Percentiles rank a stretch among this genome's conserved stretches.
Evolutionary conservation across 2,113 vertebrate species (phyloP).

Genomic region (Urocitellus parryii): DNA sequence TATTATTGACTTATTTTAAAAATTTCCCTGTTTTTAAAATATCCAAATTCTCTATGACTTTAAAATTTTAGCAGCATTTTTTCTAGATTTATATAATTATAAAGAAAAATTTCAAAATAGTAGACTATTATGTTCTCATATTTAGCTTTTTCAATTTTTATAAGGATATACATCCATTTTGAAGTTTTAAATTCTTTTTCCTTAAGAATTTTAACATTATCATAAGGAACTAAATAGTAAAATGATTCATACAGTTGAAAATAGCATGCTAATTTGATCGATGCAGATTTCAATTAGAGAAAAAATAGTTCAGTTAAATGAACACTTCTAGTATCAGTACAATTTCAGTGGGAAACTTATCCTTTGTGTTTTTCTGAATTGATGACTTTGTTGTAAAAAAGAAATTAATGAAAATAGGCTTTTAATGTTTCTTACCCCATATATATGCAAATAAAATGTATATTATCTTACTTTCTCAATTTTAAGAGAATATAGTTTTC

Average conservation of each 20-base stretch:
- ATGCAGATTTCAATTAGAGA: slow-evolving; percentile 30
- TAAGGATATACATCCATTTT: neutral
- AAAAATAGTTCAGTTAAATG: slow-evolving; percentile 4
- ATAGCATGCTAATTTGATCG: neutral
- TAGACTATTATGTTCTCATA: neutral
- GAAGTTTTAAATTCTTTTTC: neutral
- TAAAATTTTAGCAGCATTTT: neutral
- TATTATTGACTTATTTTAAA: neutral
- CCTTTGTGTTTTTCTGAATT: neutral
- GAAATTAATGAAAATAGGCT: slow-evolving; percentile 40
- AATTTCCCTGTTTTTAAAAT: neutral
- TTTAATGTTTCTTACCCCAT: slow-evolving; percentile 47
- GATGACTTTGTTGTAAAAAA: neutral
- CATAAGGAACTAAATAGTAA: slow-evolving; percentile 16
- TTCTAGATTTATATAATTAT: neutral
- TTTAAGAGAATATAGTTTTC: slow-evolving; percentile 44
- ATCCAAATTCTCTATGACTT: neutral
- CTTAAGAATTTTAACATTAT: neutral
- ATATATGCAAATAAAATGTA: slow-evolving; percentile 45
- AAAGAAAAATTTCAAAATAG: neutral
- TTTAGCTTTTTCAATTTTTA: slow-evolving; percentile 14
- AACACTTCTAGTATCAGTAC: neutral
- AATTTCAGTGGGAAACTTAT: neutral
- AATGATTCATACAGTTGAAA: neutral
- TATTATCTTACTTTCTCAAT: slow-evolving; percentile 52